Evolutionary conservation across 2,888 invertebrate species (phyloP).

Genomic region (Tholera decimalis): DNA sequence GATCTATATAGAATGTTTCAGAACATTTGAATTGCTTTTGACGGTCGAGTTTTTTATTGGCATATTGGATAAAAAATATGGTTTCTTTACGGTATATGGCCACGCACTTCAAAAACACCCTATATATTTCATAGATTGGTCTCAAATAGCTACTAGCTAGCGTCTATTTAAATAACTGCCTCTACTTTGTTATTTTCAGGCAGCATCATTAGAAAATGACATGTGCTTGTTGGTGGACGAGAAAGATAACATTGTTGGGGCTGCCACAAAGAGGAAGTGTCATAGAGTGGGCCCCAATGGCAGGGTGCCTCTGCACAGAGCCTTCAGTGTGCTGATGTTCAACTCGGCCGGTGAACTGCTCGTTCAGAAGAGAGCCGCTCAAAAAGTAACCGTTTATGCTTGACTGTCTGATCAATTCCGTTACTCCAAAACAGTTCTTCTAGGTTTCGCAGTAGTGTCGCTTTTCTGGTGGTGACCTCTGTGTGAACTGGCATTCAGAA

Average conservation of each 20-base stretch:
- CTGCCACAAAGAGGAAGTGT: conserved; percentile 95
- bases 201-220: conserved; percentile 45
- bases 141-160: too few species aligned
- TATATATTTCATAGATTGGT: too few species aligned
- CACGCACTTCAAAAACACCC: too few species aligned
- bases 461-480: not conserved
- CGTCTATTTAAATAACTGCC: too few species aligned
- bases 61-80: too few species aligned
- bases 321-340: conserved; percentile 98
- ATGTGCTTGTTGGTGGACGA: conserved; percentile 94
- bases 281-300: conserved; percentile 93
- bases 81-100: too few species aligned
- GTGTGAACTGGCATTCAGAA: not conserved
- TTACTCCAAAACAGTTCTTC: not conserved
- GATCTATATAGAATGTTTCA: too few species aligned
- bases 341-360: conserved; percentile 95
- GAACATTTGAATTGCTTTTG: too few species aligned
- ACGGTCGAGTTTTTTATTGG: too few species aligned
- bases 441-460: not conserved
- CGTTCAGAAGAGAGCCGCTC: conserved; percentile 95
- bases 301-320: conserved; percentile 95
- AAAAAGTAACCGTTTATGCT: conserved; percentile 91
- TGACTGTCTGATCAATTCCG: not conserved
- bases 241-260: conserved; percentile 94
- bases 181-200: conserved; percentile 15